A percentile compares a stretch with the other conserved stretches of the same genome.
phyloP scores from a whole-genome alignment of 2,113 vertebrate genomes.

The Dendropsophus ebraccatus region DNA sequence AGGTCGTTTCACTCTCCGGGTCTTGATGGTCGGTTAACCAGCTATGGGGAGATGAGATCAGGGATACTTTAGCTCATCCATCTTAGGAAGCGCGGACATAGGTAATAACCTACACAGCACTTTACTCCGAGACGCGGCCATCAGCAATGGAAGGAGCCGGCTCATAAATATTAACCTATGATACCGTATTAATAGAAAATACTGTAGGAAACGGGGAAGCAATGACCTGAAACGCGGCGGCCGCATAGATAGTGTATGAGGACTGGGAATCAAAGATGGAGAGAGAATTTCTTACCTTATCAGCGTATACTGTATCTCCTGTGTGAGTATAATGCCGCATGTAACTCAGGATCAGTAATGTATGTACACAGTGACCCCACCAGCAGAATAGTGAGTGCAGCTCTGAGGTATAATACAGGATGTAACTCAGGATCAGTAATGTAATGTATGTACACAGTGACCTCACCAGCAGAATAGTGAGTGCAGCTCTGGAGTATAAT shows the following conservation, averaged over 20 bases:
- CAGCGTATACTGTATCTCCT: no score
- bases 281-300: no score
- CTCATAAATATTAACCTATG: slow-evolving; percentile 45
- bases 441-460: no score
- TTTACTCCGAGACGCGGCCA: slow-evolving; percentile 15
- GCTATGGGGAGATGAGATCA: slow-evolving; percentile 31
- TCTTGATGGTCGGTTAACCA: slow-evolving; percentile 8
- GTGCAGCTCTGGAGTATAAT: no score
- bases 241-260: neutral
- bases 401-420: no score
- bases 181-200: slow-evolving; percentile 25
- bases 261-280: neutral
- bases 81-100: slow-evolving; percentile 11
- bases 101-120: slow-evolving; percentile 31
- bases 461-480: no score
- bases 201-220: neutral
- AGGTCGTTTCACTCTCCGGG: neutral
- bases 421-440: no score
- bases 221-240: neutral
- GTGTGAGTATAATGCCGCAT: no score
- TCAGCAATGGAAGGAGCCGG: slow-evolving; percentile 3
- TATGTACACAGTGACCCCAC: no score
- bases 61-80: slow-evolving; percentile 17
- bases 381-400: no score
- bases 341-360: no score